Conservation (phyloP, 2,888 invertebrate genomes). For the Ariolimax columbianus region DNA sequence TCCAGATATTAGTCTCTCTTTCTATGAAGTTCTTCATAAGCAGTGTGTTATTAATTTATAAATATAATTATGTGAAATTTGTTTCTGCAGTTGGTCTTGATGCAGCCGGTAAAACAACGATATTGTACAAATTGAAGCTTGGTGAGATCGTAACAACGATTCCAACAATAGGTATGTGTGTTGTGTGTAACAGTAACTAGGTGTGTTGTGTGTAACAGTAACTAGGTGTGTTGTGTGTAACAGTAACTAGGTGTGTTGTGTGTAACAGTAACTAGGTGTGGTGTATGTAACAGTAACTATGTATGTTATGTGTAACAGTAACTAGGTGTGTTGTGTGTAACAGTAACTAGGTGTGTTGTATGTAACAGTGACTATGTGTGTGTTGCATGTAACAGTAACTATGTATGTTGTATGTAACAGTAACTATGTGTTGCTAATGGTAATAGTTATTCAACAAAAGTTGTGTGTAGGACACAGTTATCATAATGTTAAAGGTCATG, state of each 20-base stretch:
- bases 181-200: background rate
- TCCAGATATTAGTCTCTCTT: background rate
- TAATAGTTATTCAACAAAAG: too few species aligned
- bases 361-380: too few species aligned
- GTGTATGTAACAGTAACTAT: too few species aligned
- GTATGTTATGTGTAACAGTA: too few species aligned
- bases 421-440: too few species aligned
- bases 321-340: too few species aligned
- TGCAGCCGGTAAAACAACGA: slow-evolving; percentile 99
- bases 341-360: too few species aligned
- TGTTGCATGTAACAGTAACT: too few species aligned
- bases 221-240: background rate
- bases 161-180: slow-evolving; percentile 87
- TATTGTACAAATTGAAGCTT: slow-evolving; percentile 99
- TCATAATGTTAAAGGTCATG: too few species aligned
- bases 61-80: slow-evolving; percentile 80
- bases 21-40: background rate
- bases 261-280: background rate
- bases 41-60: background rate
- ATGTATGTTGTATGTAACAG: too few species aligned
- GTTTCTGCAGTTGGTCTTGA: slow-evolving; percentile 99
- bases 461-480: too few species aligned
- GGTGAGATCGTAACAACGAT: slow-evolving; percentile 99
- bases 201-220: background rate
- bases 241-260: background rate